Conservation (phyloP, 2,797 vertebrate species). For the Amniataba percoides region DNA sequence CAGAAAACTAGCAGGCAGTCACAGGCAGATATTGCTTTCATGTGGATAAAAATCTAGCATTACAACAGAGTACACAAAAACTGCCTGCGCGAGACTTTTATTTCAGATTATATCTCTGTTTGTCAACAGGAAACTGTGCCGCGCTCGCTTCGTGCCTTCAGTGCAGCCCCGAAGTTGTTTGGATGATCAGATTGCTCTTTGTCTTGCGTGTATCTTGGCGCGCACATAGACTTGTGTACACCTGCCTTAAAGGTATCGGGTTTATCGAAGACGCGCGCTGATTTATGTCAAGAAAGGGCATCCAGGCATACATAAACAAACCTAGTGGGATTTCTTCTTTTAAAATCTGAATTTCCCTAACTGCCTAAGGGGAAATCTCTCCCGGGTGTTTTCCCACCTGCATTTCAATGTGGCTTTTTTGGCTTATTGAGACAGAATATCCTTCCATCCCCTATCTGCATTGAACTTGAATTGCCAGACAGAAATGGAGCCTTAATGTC, state of each 20-base stretch:
- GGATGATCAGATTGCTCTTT: slow-evolving; percentile 66
- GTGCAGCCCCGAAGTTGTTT: slow-evolving; percentile 61
- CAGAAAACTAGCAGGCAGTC: slow-evolving; percentile 36
- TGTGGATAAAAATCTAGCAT: slow-evolving; percentile 64
- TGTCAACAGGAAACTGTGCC: slow-evolving; percentile 55
- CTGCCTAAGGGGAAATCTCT: slow-evolving; percentile 23
- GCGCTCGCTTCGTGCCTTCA: slow-evolving; percentile 42
- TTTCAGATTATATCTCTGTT: slow-evolving; percentile 67
- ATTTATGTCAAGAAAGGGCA: slow-evolving; percentile 61
- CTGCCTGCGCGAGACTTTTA: slow-evolving; percentile 48
- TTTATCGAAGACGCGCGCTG: slow-evolving; percentile 55
- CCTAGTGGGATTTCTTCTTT: slow-evolving; percentile 44
- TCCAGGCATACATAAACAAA: slow-evolving; percentile 52
- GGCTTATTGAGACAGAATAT: slow-evolving; percentile 8
- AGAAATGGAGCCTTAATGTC: slow-evolving; percentile 26
- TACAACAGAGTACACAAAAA: slow-evolving; percentile 53
- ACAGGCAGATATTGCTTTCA: slow-evolving; percentile 53
- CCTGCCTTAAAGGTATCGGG: slow-evolving; percentile 46
- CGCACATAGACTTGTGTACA: slow-evolving; percentile 34
- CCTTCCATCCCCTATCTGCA: slow-evolving; percentile 21
- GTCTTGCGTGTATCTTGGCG: slow-evolving; percentile 45
- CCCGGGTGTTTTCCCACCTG: slow-evolving; percentile 25
- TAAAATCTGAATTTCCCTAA: slow-evolving; percentile 41
- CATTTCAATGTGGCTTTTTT: slow-evolving; percentile 51
- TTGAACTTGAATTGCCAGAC: slow-evolving; percentile 32